Evolutionary conservation across 2,113 vertebrate genomes (phyloP).

Genomic region (Corvus cornix): DNA sequence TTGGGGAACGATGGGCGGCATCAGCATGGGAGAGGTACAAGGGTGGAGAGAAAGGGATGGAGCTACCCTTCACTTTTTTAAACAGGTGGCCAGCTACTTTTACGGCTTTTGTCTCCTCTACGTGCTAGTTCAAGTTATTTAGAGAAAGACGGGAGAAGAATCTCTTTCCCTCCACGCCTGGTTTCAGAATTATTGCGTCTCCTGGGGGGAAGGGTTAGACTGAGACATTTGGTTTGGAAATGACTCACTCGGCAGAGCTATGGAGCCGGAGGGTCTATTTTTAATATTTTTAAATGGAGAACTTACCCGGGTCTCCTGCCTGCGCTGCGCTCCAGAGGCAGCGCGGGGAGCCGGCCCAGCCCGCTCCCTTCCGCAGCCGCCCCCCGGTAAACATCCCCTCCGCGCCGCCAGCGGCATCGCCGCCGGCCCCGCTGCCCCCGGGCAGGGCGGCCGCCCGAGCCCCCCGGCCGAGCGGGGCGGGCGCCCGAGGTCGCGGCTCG

Average conservation of each 20-base stretch:
- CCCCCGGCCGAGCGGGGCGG: background rate
- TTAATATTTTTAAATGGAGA: background rate
- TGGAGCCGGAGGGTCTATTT: slow-evolving; percentile 7
- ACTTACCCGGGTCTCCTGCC: background rate
- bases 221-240: background rate
- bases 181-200: background rate
- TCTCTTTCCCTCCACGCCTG: background rate
- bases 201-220: background rate
- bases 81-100: background rate
- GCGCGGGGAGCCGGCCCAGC: background rate
- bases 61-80: background rate
- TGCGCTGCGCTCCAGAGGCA: background rate
- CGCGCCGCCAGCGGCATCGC: background rate
- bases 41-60: background rate
- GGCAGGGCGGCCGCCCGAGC: background rate
- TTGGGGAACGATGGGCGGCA: background rate
- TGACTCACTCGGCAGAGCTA: slow-evolving; percentile 31
- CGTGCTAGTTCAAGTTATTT: background rate
- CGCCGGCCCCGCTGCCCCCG: background rate
- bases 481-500: background rate
- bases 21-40: background rate
- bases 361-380: background rate
- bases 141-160: background rate
- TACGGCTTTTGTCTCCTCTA: background rate
- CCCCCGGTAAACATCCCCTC: background rate